Conservation (phyloP, 2,888 invertebrate genomes). For the Branchipolynoe longqiensis region DNA sequence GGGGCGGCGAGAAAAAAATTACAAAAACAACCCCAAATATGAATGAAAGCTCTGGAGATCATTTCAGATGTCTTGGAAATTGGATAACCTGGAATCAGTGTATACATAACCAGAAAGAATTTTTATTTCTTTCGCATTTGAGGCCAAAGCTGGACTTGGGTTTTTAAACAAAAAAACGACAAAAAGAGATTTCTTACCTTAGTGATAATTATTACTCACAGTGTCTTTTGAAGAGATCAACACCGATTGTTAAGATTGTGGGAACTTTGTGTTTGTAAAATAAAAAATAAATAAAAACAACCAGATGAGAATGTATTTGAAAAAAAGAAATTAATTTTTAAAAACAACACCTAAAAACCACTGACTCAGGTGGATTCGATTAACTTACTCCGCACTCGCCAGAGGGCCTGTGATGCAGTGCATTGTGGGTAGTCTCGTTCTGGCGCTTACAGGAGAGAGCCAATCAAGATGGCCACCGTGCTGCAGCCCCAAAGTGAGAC, state of each 20-base stretch:
- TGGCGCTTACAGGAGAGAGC: neutral
- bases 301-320: slow-evolving; percentile 4
- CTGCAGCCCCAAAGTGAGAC: too few relatives aligned
- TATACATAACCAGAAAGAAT: slow-evolving; percentile 5
- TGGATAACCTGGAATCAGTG: slow-evolving; percentile 15
- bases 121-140: neutral
- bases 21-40: too few relatives aligned
- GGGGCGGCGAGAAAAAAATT: too few relatives aligned
- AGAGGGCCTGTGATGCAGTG: slow-evolving; percentile 48
- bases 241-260: neutral
- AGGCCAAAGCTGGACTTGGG: slow-evolving; percentile 56
- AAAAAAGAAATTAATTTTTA: neutral
- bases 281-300: too few relatives aligned
- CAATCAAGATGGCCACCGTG: slow-evolving; percentile 13
- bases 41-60: too few relatives aligned
- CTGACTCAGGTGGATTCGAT: neutral
- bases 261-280: slow-evolving; percentile 7
- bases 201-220: neutral
- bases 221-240: slow-evolving; percentile 23
- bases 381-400: slow-evolving; percentile 5
- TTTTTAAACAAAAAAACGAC: neutral
- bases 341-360: neutral
- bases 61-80: neutral
- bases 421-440: slow-evolving; percentile 42
- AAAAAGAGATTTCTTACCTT: slow-evolving; percentile 26